phyloP scores from a whole-genome alignment of 2,888 invertebrate species.

The Zelleria hepariella region DNA sequence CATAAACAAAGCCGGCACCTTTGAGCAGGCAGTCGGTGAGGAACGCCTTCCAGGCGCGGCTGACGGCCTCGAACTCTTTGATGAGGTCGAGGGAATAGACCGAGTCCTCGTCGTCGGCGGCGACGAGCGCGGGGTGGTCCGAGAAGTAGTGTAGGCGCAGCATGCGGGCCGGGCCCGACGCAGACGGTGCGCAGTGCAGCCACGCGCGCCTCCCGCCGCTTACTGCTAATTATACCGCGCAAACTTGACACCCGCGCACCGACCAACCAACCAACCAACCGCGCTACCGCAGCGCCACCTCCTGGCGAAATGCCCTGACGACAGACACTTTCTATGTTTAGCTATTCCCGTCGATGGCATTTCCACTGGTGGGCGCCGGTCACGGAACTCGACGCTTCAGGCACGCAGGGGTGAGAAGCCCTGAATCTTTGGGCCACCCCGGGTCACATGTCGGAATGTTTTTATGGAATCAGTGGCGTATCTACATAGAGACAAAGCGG shows the following conservation, averaged over 20 bases:
- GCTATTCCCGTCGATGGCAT: neutral
- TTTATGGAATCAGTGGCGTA: too few species aligned
- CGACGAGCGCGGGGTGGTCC: conserved; percentile 80
- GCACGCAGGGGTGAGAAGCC: too few species aligned
- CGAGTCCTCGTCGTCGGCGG: conserved; percentile 70
- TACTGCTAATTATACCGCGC: conserved; percentile 8
- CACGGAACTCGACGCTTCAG: neutral
- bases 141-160: conserved; percentile 88
- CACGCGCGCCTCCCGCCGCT: conserved; percentile 15
- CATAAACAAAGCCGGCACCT: conserved; percentile 69
- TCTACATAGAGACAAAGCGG: too few species aligned
- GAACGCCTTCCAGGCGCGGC: conserved; percentile 83
- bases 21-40: conserved; percentile 79
- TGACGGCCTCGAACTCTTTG: conserved; percentile 88
- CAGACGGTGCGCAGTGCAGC: conserved; percentile 9
- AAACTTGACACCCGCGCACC: conserved; percentile 23
- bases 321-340: conserved; percentile 4
- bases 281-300: conserved; percentile 18
- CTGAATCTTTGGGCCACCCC: too few species aligned
- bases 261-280: too few species aligned
- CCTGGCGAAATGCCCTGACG: neutral
- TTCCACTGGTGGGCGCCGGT: neutral
- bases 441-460: too few species aligned
- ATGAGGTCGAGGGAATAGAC: conserved; percentile 87
- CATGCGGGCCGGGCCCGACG: conserved; percentile 72